Evolutionary conservation across 2,113 vertebrate genomes (phyloP).

Genomic region (Capreolus pygargus): DNA sequence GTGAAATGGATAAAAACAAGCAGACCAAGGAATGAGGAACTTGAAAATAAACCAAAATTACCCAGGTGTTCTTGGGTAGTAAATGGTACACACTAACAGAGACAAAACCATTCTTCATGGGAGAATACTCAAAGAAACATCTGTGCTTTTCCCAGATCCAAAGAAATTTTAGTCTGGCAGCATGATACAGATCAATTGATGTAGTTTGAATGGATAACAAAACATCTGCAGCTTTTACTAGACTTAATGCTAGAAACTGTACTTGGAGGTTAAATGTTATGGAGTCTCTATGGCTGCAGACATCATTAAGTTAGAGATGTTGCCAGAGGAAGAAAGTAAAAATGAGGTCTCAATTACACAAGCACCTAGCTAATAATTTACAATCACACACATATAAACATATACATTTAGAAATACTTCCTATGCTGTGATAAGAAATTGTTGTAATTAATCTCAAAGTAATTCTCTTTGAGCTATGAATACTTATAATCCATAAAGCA

Average conservation of each 20-base stretch:
- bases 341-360: background rate
- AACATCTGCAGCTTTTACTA: constrained; percentile 44
- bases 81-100: background rate
- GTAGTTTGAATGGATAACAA: constrained; percentile 32
- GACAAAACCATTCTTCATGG: background rate
- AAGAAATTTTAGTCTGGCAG: constrained; percentile 38
- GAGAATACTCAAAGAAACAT: background rate
- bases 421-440: constrained; percentile 27
- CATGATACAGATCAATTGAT: constrained; percentile 62
- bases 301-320: background rate
- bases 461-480: constrained; percentile 48
- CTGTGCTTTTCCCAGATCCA: background rate
- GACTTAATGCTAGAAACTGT: fast-evolving
- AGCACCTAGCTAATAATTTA: background rate
- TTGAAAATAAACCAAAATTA: background rate
- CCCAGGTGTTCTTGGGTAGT: background rate
- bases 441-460: constrained; percentile 53
- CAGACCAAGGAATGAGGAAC: background rate
- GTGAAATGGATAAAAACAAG: background rate
- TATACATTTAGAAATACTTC: background rate
- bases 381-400: background rate
- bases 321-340: background rate
- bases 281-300: constrained; percentile 42
- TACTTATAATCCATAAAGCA: background rate
- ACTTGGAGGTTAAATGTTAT: background rate